phyloP scores from a whole-genome alignment of 2,888 invertebrate species.

The Philonicus albiceps region DNA sequence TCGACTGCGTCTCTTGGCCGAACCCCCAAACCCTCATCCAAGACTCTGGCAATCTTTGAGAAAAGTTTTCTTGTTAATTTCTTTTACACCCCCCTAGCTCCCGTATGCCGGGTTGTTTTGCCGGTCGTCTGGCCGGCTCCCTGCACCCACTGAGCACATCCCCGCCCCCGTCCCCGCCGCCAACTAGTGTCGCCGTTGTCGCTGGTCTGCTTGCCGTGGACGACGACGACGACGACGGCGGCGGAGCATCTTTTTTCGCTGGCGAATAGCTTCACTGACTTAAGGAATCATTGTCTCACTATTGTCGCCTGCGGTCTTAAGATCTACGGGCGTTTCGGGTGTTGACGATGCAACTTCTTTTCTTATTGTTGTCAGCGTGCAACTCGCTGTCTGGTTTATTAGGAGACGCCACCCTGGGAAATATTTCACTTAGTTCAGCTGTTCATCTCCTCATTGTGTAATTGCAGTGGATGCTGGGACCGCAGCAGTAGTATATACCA shows the following conservation, averaged over 20 bases:
- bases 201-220: background rate
- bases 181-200: background rate
- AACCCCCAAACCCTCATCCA: background rate
- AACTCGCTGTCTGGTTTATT: conserved; percentile 36
- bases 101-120: background rate
- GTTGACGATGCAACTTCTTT: conserved; percentile 40
- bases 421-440: conserved; percentile 41
- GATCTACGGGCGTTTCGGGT: conserved; percentile 20
- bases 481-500: background rate
- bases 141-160: background rate
- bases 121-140: background rate
- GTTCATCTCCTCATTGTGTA: conserved; percentile 35
- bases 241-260: background rate
- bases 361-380: conserved; percentile 39
- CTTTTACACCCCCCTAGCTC: conserved; percentile 1
- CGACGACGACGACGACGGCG: background rate
- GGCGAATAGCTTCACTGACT: conserved; percentile 7
- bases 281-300: conserved; percentile 30
- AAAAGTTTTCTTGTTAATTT: conserved; percentile 39
- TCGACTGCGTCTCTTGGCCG: conserved; percentile 4
- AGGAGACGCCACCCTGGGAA: conserved; percentile 34
- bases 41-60: conserved; percentile 6
- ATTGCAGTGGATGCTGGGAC: conserved; percentile 7
- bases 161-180: background rate
- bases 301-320: conserved; percentile 32